These are phyloP conservation scores for Acanthosepion lycidas DNA, from an alignment of 2,888 invertebrate species.

Conservation along the genomic window DNA sequence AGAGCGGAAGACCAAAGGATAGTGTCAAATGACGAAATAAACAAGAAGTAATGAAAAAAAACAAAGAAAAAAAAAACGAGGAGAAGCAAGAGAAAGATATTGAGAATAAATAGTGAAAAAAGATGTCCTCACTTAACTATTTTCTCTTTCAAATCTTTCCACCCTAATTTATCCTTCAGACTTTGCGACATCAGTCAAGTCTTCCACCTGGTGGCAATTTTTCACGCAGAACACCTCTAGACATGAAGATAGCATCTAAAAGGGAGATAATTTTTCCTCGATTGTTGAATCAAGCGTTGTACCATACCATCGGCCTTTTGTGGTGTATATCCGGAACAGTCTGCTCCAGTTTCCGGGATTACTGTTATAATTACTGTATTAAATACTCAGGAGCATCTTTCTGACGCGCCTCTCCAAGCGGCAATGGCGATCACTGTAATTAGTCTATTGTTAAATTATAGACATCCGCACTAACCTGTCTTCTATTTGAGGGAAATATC, in stretches of 20 bases:
- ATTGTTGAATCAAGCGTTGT: neutral
- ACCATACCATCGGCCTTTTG: conserved; percentile 10
- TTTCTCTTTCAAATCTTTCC: neutral
- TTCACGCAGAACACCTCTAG: neutral
- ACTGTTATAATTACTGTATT: neutral
- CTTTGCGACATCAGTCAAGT: neutral
- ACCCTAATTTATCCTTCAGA: neutral
- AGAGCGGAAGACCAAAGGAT: too few species aligned
- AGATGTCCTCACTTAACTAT: neutral
- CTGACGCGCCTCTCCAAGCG: neutral
- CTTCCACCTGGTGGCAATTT: neutral
- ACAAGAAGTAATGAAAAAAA: too few species aligned
- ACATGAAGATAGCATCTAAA: neutral
- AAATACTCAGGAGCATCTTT: neutral
- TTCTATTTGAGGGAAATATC: neutral
- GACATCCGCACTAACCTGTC: neutral
- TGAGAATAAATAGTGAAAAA: too few species aligned
- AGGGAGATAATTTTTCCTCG: neutral
- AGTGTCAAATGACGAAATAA: too few species aligned
- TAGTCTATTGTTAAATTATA: conserved; percentile 33
- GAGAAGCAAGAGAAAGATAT: neutral
- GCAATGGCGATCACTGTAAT: neutral
- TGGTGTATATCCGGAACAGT: neutral
- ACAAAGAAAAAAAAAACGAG: too few species aligned
- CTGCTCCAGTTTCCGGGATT: neutral